Percentiles rank a stretch among this genome's conserved stretches.
These are phyloP conservation scores for Xiphydria camelus DNA, from an alignment of 2,888 invertebrate species.

Conservation along the genomic window DNA sequence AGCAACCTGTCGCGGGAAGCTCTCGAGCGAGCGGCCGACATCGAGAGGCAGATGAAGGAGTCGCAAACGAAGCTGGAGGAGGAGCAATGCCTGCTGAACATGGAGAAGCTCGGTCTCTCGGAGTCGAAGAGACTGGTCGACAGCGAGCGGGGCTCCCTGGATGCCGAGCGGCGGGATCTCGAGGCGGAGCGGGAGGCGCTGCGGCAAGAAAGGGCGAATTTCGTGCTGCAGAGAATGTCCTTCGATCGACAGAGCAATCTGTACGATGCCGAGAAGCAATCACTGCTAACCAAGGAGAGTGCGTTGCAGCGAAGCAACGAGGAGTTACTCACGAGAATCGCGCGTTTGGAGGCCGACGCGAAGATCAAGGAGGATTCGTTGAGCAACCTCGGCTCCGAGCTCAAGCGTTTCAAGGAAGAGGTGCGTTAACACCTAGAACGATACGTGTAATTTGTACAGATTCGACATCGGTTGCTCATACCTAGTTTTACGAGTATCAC, in stretches of 20 bases:
- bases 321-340: constrained; percentile 27
- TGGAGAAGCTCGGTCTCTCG: background rate
- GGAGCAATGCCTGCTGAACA: constrained; percentile 17
- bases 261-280: constrained; percentile 33
- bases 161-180: constrained; percentile 20
- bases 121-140: background rate
- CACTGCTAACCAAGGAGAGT: constrained; percentile 27
- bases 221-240: constrained; percentile 34
- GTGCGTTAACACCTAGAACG: no score
- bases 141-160: background rate
- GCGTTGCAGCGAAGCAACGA: constrained; percentile 17
- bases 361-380: constrained; percentile 33
- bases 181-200: constrained; percentile 23
- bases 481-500: no score
- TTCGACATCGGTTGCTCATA: no score
- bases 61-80: constrained; percentile 22
- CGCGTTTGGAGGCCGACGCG: constrained; percentile 21
- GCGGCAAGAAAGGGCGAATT: constrained; percentile 25
- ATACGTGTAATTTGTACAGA: no score
- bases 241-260: constrained; percentile 37
- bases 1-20: constrained; percentile 9
- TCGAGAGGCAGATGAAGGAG: constrained; percentile 16
- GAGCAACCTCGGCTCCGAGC: no score
- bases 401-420: no score
- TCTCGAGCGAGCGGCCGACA: constrained; percentile 15